A percentile compares a stretch with the other conserved stretches of the same genome.
Evolutionary conservation across 2,113 vertebrate genomes (phyloP).

Genomic region (Colinus virginianus): DNA sequence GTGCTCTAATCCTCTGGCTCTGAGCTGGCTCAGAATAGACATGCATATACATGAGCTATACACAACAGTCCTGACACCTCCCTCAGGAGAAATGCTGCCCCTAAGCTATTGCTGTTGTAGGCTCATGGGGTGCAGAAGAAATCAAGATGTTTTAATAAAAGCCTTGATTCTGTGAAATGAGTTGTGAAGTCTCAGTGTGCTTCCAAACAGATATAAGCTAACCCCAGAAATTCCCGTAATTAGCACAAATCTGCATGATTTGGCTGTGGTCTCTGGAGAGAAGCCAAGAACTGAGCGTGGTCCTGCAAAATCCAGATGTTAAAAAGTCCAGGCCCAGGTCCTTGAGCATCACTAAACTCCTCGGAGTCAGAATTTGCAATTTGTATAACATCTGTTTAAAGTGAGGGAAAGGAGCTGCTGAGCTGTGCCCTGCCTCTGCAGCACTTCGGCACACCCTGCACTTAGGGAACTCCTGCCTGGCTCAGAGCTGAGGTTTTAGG

Average conservation of each 20-base stretch:
- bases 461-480: background rate
- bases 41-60: background rate
- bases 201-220: background rate
- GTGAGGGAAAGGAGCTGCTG: background rate
- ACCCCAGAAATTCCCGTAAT: background rate
- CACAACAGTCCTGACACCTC: background rate
- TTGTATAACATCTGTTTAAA: background rate
- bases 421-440: background rate
- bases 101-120: background rate
- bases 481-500: background rate
- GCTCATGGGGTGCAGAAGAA: background rate
- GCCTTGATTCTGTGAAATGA: background rate
- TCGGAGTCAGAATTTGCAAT: background rate
- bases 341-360: background rate
- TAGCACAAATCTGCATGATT: background rate
- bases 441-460: fast-evolving
- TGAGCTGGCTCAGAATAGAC: background rate
- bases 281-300: background rate
- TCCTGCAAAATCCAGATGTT: background rate
- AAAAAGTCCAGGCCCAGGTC: background rate
- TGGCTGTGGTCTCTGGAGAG: background rate
- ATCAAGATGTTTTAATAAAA: background rate
- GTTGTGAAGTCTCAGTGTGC: background rate
- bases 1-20: background rate
- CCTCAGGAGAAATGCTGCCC: background rate